Conservation (phyloP, 2,888 invertebrate genomes). For the Lysandra coridon region DNA sequence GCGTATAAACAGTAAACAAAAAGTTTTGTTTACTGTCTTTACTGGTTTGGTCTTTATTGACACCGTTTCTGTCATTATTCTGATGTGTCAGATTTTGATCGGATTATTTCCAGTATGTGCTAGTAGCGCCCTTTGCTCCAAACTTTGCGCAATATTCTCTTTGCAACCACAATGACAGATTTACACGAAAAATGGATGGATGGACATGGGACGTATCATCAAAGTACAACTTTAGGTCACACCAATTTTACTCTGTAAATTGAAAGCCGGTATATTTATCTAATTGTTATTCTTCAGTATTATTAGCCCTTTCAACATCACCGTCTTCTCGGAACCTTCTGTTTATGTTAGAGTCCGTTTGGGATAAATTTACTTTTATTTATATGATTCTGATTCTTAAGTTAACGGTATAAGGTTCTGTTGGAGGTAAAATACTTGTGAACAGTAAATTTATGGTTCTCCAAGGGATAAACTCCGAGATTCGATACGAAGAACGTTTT, state of each 20-base stretch:
- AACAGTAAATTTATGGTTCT: constrained; percentile 28
- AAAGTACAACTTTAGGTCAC: neutral
- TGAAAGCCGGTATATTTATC: neutral
- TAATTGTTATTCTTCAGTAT: constrained; percentile 18
- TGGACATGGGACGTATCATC: no score
- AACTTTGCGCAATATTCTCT: no score
- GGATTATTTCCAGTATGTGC: no score
- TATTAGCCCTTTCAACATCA: constrained; percentile 22
- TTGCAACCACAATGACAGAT: no score
- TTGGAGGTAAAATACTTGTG: neutral
- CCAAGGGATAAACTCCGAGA: constrained; percentile 16
- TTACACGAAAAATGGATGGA: no score
- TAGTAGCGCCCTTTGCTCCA: no score
- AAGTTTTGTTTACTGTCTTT: no score
- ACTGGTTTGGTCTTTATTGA: no score
- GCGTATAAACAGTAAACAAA: no score
- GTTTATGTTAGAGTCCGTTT: constrained; percentile 6
- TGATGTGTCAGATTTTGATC: no score
- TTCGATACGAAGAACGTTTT: constrained; percentile 32
- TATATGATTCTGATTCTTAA: neutral
- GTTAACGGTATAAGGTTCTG: neutral
- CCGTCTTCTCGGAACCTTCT: constrained; percentile 27
- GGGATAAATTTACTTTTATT: neutral
- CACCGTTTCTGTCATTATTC: no score
- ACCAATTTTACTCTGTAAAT: neutral